These are phyloP conservation scores for Regulus satrapa DNA, from an alignment of 2,113 vertebrate genomes.

Conservation along the genomic window DNA sequence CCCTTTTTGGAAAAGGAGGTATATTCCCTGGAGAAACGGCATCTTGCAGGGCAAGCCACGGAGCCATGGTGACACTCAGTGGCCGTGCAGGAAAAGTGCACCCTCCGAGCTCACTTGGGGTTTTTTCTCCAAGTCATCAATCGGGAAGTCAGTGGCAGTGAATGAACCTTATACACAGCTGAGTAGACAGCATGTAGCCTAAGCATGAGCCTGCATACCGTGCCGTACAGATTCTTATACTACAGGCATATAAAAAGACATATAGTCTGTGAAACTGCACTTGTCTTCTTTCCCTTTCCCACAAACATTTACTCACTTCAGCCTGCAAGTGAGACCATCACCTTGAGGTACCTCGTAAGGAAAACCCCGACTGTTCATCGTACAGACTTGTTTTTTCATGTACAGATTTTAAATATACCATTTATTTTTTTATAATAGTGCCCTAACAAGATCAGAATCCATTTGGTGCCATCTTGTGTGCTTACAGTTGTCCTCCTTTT, in stretches of 20 bases:
- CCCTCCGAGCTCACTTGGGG: rapidly evolving
- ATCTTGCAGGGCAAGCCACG: neutral
- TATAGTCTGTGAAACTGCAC: neutral
- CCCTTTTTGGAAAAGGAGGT: neutral
- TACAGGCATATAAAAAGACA: neutral
- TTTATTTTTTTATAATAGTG: neutral
- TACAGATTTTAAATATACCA: neutral
- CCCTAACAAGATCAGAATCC: neutral
- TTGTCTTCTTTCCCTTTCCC: neutral
- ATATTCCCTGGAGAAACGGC: neutral
- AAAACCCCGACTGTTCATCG: neutral
- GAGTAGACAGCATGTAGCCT: neutral
- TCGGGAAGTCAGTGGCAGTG: neutral
- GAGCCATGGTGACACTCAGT: conserved; percentile 17
- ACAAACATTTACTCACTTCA: neutral
- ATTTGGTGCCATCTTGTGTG: neutral
- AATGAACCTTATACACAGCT: neutral
- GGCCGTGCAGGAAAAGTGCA: neutral
- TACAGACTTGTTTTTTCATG: neutral
- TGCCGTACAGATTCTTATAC: rapidly evolving
- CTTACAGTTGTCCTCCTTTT: neutral
- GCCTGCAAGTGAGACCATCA: neutral
- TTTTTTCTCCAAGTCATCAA: neutral
- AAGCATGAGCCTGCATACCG: neutral
- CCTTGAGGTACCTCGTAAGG: neutral